Conservation (phyloP, 2,797 vertebrate genomes). For the Neostethus bicornis region DNA sequence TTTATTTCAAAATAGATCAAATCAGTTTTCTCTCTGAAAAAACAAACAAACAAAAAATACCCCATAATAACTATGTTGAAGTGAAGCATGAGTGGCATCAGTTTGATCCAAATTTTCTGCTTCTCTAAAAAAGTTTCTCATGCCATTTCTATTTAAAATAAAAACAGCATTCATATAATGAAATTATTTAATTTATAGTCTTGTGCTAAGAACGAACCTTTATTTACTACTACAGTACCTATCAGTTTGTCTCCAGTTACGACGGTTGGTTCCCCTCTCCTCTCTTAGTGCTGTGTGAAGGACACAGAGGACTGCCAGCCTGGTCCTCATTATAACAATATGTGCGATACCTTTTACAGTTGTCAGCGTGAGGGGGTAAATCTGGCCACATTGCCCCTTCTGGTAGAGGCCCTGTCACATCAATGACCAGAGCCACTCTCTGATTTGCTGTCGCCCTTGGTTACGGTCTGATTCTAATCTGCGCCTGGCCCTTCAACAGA, state of each 20-base stretch:
- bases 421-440: slow-evolving; percentile 69
- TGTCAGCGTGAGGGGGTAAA: slow-evolving; percentile 81
- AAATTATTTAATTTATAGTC: slow-evolving; percentile 12
- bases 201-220: slow-evolving; percentile 11
- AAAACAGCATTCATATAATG: too few species aligned
- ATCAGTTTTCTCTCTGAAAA: too few species aligned
- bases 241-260: not conserved
- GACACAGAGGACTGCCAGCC: slow-evolving; percentile 70
- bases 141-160: too few species aligned
- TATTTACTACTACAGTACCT: slow-evolving; percentile 13
- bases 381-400: slow-evolving; percentile 72
- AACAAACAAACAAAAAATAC: too few species aligned
- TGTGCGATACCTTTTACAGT: slow-evolving; percentile 84
- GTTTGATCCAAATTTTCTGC: too few species aligned
- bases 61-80: too few species aligned
- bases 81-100: too few species aligned
- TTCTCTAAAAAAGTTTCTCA: too few species aligned
- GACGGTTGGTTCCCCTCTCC: slow-evolving; percentile 10
- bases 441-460: slow-evolving; percentile 76
- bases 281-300: slow-evolving; percentile 66
- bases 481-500: slow-evolving; percentile 45
- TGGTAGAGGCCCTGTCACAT: slow-evolving; percentile 79
- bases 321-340: slow-evolving; percentile 85
- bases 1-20: too few species aligned
- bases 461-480: slow-evolving; percentile 73